A percentile compares a stretch with the other conserved stretches of the same genome.
These are phyloP conservation scores for Philonicus albiceps DNA, from an alignment of 2,888 invertebrate species.

Conservation along the genomic window DNA sequence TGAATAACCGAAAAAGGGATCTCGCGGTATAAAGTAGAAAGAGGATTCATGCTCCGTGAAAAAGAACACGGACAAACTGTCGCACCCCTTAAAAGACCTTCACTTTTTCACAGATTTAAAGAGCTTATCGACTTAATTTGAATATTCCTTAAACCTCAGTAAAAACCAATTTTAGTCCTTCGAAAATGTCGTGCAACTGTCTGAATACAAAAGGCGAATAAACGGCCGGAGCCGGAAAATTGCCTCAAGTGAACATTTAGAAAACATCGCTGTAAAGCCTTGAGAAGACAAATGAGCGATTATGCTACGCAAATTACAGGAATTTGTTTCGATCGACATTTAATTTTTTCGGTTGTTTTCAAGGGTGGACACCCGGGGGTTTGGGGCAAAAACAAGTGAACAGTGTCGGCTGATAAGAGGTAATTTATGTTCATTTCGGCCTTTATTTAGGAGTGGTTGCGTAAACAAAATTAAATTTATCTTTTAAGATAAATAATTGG, in stretches of 20 bases:
- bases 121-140: slow-evolving; percentile 63
- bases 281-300: slow-evolving; percentile 48
- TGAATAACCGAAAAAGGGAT: neutral
- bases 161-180: slow-evolving; percentile 48
- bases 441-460: neutral
- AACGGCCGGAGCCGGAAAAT: neutral
- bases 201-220: slow-evolving; percentile 23
- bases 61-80: slow-evolving; percentile 48
- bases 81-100: slow-evolving; percentile 52
- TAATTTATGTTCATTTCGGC: neutral
- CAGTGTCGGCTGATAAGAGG: neutral
- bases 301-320: slow-evolving; percentile 37
- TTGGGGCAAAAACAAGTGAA: neutral
- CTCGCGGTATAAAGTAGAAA: neutral
- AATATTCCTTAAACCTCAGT: slow-evolving; percentile 54
- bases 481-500: neutral
- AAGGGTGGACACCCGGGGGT: neutral
- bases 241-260: slow-evolving; percentile 16
- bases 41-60: neutral
- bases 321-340: slow-evolving; percentile 39
- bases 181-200: slow-evolving; percentile 34
- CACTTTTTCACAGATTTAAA: slow-evolving; percentile 62
- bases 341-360: slow-evolving; percentile 28
- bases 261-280: slow-evolving; percentile 23
- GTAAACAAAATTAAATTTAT: neutral